phyloP scores from a whole-genome alignment of 1,140 invertebrate genomes.

The Lethocerus indicus region DNA sequence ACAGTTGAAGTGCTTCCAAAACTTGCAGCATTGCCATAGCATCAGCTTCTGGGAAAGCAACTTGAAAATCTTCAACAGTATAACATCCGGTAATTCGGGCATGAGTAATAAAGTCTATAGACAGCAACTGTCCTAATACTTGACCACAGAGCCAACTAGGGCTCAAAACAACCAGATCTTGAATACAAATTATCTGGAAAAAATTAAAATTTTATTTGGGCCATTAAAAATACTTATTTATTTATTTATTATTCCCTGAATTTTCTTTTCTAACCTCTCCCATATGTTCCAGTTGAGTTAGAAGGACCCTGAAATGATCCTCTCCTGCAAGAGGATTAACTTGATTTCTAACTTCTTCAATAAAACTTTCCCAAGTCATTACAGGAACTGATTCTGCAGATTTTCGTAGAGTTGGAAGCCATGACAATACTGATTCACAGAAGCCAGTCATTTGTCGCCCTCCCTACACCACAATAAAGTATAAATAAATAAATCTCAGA shows the following conservation, averaged over 20 bases:
- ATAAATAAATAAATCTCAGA: too few relatives aligned
- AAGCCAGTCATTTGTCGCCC: conserved; percentile 41
- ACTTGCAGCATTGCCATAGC: conserved; percentile 48
- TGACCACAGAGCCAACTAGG: conserved; percentile 57
- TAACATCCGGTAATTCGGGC: conserved; percentile 58
- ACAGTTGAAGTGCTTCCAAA: conserved; percentile 50
- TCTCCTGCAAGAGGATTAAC: conserved; percentile 53
- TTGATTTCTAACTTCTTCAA: conserved; percentile 36
- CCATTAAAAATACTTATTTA: neutral
- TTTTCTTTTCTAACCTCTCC: conserved; percentile 37
- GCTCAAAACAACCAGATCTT: conserved; percentile 51
- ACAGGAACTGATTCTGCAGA: conserved; percentile 40
- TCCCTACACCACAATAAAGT: conserved; percentile 22
- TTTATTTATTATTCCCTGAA: neutral
- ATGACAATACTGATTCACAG: conserved; percentile 37
- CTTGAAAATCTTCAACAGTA: conserved; percentile 60
- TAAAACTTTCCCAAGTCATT: conserved; percentile 44
- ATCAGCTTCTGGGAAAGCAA: conserved; percentile 54
- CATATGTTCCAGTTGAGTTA: conserved; percentile 48
- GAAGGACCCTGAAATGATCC: conserved; percentile 43
- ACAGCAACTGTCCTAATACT: conserved; percentile 53
- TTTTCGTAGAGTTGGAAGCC: conserved; percentile 34
- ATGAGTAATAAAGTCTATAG: conserved; percentile 41
- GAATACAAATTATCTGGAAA: conserved; percentile 18
- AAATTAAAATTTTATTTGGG: neutral